Conservation (phyloP, 2,888 invertebrate genomes). For the Pterostichus madidus region DNA sequence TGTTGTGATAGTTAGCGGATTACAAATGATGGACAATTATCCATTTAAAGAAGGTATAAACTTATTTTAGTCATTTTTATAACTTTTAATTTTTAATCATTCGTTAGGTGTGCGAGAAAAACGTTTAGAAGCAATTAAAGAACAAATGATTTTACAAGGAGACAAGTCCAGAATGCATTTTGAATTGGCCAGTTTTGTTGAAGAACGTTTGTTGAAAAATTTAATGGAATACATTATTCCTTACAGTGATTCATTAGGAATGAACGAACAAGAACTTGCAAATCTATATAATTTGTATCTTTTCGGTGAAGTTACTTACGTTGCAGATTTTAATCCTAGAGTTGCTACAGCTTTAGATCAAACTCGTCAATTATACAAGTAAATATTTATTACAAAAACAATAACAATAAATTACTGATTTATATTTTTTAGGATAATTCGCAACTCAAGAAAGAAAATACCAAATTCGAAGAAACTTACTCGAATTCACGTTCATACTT, state of each 20-base stretch:
- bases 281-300: constrained; percentile 86
- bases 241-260: constrained; percentile 89
- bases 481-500: constrained; percentile 90
- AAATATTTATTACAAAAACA: constrained; percentile 57
- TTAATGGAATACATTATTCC: constrained; percentile 85
- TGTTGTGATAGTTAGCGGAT: constrained; percentile 88
- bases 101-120: constrained; percentile 82
- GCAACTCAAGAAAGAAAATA: constrained; percentile 76
- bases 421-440: constrained; percentile 76
- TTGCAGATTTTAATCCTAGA: constrained; percentile 89
- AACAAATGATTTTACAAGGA: constrained; percentile 83
- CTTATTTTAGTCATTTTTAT: constrained; percentile 1
- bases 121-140: constrained; percentile 82
- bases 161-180: constrained; percentile 85
- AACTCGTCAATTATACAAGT: constrained; percentile 85
- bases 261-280: constrained; percentile 93
- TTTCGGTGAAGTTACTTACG: constrained; percentile 85
- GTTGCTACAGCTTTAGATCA: constrained; percentile 89
- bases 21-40: constrained; percentile 94
- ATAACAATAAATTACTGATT: neutral
- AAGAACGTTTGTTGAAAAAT: constrained; percentile 83
- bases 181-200: constrained; percentile 92
- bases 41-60: constrained; percentile 82
- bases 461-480: constrained; percentile 81
- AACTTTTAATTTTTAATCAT: constrained; percentile 36